These are phyloP conservation scores for Xanthia togata DNA, from an alignment of 2,888 invertebrate genomes.

Conservation along the genomic window DNA sequence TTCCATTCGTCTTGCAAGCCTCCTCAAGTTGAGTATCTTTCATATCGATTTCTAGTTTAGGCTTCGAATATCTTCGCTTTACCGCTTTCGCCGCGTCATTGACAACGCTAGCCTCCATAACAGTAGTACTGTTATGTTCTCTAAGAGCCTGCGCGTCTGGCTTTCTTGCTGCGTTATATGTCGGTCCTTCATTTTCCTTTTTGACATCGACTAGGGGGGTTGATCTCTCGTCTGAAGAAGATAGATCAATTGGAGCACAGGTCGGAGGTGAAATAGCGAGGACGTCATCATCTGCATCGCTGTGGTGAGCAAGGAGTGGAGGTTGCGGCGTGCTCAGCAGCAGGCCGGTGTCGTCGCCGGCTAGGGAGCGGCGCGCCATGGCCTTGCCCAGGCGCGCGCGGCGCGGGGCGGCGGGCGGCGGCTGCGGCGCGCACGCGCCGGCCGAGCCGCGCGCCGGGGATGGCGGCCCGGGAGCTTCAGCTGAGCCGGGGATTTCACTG, in stretches of 20 bases:
- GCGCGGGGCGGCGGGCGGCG: conserved; percentile 85
- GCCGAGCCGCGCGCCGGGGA: conserved; percentile 93
- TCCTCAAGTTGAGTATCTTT: conserved; percentile 87
- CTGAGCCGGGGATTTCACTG: conserved; percentile 79
- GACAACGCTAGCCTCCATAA: conserved; percentile 74
- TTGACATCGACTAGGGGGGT: conserved; percentile 87
- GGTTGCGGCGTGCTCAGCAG: conserved; percentile 81
- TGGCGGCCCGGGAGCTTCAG: conserved; percentile 90
- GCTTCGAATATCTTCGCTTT: conserved; percentile 86
- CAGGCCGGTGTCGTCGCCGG: conserved; percentile 89
- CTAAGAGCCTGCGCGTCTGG: conserved; percentile 85
- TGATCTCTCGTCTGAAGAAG: conserved; percentile 87
- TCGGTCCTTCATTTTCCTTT: conserved; percentile 87
- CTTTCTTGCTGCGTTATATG: conserved; percentile 80
- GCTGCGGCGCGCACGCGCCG: conserved; percentile 92
- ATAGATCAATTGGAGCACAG: conserved; percentile 86
- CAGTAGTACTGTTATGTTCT: conserved; percentile 80
- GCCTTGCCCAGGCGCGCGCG: conserved; percentile 90
- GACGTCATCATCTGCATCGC: conserved; percentile 89
- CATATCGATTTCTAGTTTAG: conserved; percentile 88
- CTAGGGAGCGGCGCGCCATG: conserved; percentile 92
- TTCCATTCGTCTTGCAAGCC: conserved; percentile 86
- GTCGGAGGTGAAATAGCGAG: conserved; percentile 87
- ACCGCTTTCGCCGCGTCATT: conserved; percentile 81
- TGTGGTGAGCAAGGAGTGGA: conserved; percentile 77